Base-by-base conservation (phyloP, 2,888 invertebrate species). In the Yponomeuta plumbellus region DNA sequence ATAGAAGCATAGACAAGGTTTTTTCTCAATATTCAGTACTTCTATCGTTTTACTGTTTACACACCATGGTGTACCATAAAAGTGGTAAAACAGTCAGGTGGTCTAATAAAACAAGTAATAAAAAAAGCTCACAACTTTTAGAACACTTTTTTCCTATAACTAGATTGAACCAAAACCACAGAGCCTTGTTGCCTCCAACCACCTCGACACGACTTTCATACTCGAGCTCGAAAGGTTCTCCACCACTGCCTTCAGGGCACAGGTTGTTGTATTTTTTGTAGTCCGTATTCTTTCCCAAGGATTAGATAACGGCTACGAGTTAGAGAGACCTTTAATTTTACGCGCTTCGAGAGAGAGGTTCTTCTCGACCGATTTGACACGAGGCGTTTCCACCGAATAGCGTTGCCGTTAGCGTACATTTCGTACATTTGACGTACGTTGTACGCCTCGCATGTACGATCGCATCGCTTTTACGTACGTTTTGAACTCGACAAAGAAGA, bases 291-390 rank as follows among this genome's bases (percentile, higher is more conserved):
- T 58, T 59, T 57, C 34, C 23, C 17, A 56, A 26, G 59, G 65
- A 65, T 65, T 65, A 65, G 65, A 65, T 65, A 65, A 65, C 59
- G 10, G 20, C 65, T 39, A 65, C 39, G 65, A 65, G 58, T 34
- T 65, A 57, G 26, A 57, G 34, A 64, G 58, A 34, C 65, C 34
- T 23, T 52, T 57, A 26, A 23, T 2, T 63, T 63, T 63, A 21
- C 63, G 44, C 22, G 59, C 8, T 22, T 52, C 1, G 44, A 17
- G 44, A 34, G 8, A 52, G 59, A 21, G 59, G 21, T 59, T 13
- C 13, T 59, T 59, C 23, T 59, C 23, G 11, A 59, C 23, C 59
- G 1, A 59, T 3, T 21, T 20, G 22, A 22, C 10, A 23, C 10
- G 13, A 21, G 11, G 22, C 11, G 22, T 34, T n/a, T n/a, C n/a